These are phyloP conservation scores for Anguilla pacifica DNA, from an alignment of 2,797 vertebrate genomes.

Conservation along the genomic window DNA sequence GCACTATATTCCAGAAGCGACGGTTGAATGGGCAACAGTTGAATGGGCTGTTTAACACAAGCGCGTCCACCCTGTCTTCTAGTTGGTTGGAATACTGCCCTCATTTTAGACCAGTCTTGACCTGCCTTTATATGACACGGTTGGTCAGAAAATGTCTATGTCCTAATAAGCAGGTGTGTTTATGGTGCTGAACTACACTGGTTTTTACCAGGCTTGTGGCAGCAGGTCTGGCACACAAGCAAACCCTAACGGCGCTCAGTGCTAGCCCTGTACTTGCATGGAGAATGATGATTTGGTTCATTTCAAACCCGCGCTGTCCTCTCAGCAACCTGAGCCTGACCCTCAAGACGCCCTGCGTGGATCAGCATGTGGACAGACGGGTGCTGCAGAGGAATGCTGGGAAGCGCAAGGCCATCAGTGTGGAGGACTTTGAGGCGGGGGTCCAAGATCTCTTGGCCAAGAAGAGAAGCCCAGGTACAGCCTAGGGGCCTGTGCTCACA, in stretches of 20 bases:
- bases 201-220: too few species aligned
- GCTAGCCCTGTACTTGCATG: background rate
- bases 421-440: conserved; percentile 68
- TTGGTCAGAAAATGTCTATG: background rate
- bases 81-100: background rate
- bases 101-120: background rate
- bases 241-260: background rate
- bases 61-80: background rate
- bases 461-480: conserved; percentile 39
- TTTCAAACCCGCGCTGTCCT: conserved; percentile 8
- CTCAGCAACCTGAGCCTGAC: conserved; percentile 64
- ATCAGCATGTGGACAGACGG: conserved; percentile 54
- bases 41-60: background rate
- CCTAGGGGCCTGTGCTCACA: background rate
- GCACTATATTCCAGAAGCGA: background rate
- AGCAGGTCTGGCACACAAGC: background rate
- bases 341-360: conserved; percentile 69
- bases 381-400: conserved; percentile 63
- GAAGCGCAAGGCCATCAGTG: conserved; percentile 56
- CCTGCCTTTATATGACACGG: background rate
- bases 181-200: background rate
- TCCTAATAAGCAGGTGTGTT: background rate
- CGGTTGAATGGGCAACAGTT: background rate
- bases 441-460: conserved; percentile 54
- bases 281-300: conserved; percentile 25